Evolutionary conservation across 2,113 vertebrate genomes (phyloP).

Genomic region (Canis aureus): DNA sequence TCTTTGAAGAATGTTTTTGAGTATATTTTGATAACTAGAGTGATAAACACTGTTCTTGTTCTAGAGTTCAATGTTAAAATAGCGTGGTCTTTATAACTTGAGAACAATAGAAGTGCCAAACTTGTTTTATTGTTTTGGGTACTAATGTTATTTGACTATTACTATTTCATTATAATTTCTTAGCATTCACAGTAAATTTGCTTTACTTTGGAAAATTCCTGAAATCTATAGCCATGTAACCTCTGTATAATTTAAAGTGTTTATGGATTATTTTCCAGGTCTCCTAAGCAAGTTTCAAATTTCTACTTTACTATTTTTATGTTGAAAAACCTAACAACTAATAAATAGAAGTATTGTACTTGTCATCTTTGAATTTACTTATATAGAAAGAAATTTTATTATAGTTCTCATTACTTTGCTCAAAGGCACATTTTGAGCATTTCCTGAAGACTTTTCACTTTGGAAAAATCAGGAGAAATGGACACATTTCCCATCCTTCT

Average conservation of each 20-base stretch:
- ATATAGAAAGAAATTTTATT: background rate
- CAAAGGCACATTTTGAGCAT: background rate
- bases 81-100: conserved; percentile 12
- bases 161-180: conserved; percentile 13
- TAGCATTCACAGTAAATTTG: background rate
- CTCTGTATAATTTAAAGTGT: background rate
- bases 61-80: background rate
- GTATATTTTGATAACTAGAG: background rate
- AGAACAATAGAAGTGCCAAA: conserved; percentile 10
- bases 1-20: conserved; percentile 21
- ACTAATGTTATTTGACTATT: background rate
- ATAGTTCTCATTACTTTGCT: conserved; percentile 19
- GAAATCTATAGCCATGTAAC: background rate
- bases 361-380: background rate
- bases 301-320: background rate
- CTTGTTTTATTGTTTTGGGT: conserved; percentile 4
- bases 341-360: background rate
- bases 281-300: conserved; percentile 1
- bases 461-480: background rate
- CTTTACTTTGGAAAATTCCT: conserved; percentile 40
- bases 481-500: background rate
- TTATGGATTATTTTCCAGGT: conserved; percentile 23
- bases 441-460: conserved; percentile 13
- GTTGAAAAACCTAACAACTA: background rate
- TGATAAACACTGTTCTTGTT: background rate